A percentile compares a stretch with the other conserved stretches of the same genome.
Conservation (phyloP, 2,888 invertebrate genomes). For the Cataglyphis albicans region DNA sequence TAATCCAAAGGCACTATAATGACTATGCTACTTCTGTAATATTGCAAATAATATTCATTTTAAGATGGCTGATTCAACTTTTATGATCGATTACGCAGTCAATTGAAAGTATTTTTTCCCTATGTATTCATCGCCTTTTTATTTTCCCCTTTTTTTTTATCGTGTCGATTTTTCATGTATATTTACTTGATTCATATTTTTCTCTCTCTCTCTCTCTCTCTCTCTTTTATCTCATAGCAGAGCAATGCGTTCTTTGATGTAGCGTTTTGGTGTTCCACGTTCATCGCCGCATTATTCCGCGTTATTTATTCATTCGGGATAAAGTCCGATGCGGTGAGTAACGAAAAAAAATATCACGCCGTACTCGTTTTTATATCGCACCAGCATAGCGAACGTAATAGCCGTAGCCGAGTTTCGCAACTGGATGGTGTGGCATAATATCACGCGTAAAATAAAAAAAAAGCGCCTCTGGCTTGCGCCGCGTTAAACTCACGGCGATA, state of each 20-base stretch:
- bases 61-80: background rate
- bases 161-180: conserved; percentile 20
- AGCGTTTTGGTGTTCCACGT: conserved; percentile 12
- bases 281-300: conserved; percentile 34
- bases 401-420: conserved; percentile 52
- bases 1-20: background rate
- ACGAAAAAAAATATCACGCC: conserved; percentile 44
- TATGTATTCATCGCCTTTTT: background rate
- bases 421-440: conserved; percentile 69
- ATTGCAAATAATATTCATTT: background rate
- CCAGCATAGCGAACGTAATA: conserved; percentile 58
- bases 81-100: background rate
- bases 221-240: background rate
- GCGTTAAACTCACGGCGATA: conserved; percentile 59
- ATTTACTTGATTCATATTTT: background rate
- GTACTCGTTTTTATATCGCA: conserved; percentile 56
- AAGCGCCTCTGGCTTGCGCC: conserved; percentile 58
- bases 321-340: conserved; percentile 39
- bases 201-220: background rate
- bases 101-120: background rate
- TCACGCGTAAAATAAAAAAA: conserved; percentile 67
- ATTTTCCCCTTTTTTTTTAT: background rate
- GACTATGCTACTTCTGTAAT: background rate
- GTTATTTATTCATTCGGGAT: conserved; percentile 52
- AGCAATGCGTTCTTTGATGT: conserved; percentile 27